A percentile compares a stretch with the other conserved stretches of the same genome.
Conservation (phyloP, 2,888 invertebrate species). For the Apamea epomidion region DNA sequence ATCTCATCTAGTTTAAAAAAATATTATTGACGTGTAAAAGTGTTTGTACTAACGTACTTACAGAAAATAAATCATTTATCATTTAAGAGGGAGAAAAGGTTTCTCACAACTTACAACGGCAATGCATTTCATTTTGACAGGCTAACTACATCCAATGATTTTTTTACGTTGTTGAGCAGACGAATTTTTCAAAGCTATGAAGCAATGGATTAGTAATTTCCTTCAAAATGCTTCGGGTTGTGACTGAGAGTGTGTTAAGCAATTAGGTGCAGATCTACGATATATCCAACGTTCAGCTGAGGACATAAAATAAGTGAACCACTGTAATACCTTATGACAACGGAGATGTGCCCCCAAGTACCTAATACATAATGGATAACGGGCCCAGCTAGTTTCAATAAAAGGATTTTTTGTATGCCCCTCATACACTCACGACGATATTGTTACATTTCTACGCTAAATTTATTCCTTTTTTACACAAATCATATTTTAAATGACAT, state of each 20-base stretch:
- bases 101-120: no score
- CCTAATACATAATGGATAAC: constrained; percentile 89
- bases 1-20: no score
- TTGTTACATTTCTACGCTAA: constrained; percentile 80
- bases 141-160: no score
- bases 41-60: no score
- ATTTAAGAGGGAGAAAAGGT: neutral
- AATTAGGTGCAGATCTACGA: neutral
- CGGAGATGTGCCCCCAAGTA: constrained; percentile 73
- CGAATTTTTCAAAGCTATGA: no score
- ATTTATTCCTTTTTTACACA: constrained; percentile 82
- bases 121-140: no score
- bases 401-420: constrained; percentile 88
- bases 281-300: neutral
- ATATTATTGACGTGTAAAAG: no score
- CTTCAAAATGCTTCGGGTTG: no score
- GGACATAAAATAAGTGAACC: neutral
- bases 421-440: constrained; percentile 77
- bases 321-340: constrained; percentile 65
- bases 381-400: constrained; percentile 88
- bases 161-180: no score
- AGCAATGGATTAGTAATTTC: no score
- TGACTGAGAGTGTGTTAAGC: neutral
- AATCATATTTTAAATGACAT: constrained; percentile 79
- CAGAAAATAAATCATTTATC: no score